These are phyloP conservation scores for Caenorhabditis inopinata DNA, from an alignment of 1,140 invertebrate species.

Conservation along the genomic window DNA sequence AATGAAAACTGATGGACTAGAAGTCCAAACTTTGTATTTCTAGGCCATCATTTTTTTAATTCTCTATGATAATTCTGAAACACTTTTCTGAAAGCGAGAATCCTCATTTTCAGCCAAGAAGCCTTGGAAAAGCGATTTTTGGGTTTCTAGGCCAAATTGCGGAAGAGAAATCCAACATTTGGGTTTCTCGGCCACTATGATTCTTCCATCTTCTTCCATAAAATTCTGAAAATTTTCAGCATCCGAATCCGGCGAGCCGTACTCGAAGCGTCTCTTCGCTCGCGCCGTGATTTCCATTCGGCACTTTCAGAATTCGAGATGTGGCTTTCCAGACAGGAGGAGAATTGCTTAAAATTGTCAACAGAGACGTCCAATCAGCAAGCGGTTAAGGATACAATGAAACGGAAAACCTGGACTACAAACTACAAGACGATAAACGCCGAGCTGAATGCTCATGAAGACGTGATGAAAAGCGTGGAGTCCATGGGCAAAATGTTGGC, in stretches of 20 bases:
- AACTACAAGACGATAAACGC: constrained; percentile 41
- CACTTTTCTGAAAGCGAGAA: too few species aligned
- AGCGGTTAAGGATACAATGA: constrained; percentile 57
- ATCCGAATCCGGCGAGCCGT: constrained; percentile 57
- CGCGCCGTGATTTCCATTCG: constrained; percentile 60
- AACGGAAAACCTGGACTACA: constrained; percentile 57
- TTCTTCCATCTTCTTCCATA: too few species aligned
- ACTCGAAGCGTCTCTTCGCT: constrained; percentile 58
- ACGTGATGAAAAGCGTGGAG: constrained; percentile 57
- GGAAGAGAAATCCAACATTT: constrained; percentile 3
- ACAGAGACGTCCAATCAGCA: constrained; percentile 53
- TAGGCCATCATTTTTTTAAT: background rate
- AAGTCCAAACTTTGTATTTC: constrained; percentile 14
- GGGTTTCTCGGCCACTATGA: background rate
- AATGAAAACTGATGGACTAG: background rate
- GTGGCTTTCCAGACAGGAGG: constrained; percentile 52
- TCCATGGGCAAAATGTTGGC: constrained; percentile 59
- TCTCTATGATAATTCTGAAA: too few species aligned
- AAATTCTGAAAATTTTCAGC: constrained; percentile 40
- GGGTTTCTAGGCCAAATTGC: too few species aligned
- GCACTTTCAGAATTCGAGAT: constrained; percentile 59
- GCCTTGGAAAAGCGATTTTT: too few species aligned
- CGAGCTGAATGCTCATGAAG: constrained; percentile 52
- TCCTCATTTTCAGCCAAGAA: too few species aligned
- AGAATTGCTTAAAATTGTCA: constrained; percentile 31